Conservation (phyloP, 2,888 invertebrate species). For the Scaptodrosophila latifasciaeformis region DNA sequence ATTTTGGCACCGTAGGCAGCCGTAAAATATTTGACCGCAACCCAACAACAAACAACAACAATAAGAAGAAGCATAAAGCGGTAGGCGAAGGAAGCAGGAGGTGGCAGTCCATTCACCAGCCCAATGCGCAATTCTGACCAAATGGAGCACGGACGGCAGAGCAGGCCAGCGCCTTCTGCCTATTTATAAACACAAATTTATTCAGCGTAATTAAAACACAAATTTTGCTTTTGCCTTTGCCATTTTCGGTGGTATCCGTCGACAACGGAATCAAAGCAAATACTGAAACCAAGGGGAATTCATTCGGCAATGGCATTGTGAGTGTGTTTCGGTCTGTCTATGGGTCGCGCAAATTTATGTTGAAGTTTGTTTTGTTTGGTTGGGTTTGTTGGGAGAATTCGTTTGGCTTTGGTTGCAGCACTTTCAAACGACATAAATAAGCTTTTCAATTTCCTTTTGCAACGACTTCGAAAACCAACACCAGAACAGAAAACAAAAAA, state of each 20-base stretch:
- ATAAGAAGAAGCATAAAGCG: too few species aligned
- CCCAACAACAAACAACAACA: too few species aligned
- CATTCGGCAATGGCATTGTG: not conserved
- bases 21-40: slow-evolving; percentile 66
- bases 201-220: slow-evolving; percentile 70
- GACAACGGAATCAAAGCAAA: slow-evolving; percentile 20
- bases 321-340: slow-evolving; percentile 1
- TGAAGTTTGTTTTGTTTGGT: not conserved
- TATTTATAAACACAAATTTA: slow-evolving; percentile 68
- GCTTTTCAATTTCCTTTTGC: slow-evolving; percentile 53
- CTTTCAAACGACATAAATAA: slow-evolving; percentile 45
- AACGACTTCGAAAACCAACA: slow-evolving; percentile 9
- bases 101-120: slow-evolving; percentile 4
- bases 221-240: slow-evolving; percentile 40
- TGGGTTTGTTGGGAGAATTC: too few species aligned
- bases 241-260: slow-evolving; percentile 19
- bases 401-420: slow-evolving; percentile 18
- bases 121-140: too few species aligned
- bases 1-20: slow-evolving; percentile 43
- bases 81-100: slow-evolving; percentile 26
- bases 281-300: slow-evolving; percentile 30
- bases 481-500: slow-evolving; percentile 9
- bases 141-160: not conserved
- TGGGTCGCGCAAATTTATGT: slow-evolving; percentile 6
- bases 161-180: slow-evolving; percentile 33